Conservation (phyloP, 1,140 invertebrate genomes). For the Gonatopus flavifemur region DNA sequence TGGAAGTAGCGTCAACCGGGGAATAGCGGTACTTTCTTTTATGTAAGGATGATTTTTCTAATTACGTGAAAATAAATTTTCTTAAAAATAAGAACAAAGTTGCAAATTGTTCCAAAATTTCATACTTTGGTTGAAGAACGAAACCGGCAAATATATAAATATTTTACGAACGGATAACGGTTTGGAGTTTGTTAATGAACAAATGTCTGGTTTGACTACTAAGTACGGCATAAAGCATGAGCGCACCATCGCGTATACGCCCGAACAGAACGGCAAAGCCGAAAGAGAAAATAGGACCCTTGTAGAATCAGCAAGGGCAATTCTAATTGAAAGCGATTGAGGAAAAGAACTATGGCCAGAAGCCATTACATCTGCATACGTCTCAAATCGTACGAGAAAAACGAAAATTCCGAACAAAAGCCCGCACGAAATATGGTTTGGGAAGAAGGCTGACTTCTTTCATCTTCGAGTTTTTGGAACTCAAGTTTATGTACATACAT, state of each 20-base stretch:
- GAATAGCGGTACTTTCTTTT: slow-evolving; percentile 41
- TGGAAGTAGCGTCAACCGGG: slow-evolving; percentile 38
- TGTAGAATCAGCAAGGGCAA: no score
- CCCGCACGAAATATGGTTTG: slow-evolving; percentile 4
- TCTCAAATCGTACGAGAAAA: no score
- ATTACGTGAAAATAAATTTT: slow-evolving; percentile 44
- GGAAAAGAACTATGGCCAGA: no score
- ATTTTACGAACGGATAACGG: slow-evolving; percentile 52
- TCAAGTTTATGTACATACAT: background rate
- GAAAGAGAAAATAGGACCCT: no score
- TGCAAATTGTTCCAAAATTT: slow-evolving; percentile 38
- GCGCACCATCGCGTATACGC: slow-evolving; percentile 44
- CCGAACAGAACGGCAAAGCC: no score
- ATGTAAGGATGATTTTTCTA: slow-evolving; percentile 51
- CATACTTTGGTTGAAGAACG: slow-evolving; percentile 38
- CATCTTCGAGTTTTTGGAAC: slow-evolving; percentile 8
- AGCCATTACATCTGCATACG: no score
- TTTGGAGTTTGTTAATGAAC: slow-evolving; percentile 45
- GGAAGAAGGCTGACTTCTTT: background rate
- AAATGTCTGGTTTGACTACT: slow-evolving; percentile 33
- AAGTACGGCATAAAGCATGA: slow-evolving; percentile 42
- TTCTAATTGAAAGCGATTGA: no score
- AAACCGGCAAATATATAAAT: slow-evolving; percentile 41
- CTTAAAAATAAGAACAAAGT: slow-evolving; percentile 48
- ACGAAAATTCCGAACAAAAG: background rate